A percentile compares a stretch with the other conserved stretches of the same genome.
Evolutionary conservation across 2,797 vertebrate genomes (phyloP).

Genomic region (Paedocypris micromegethes): DNA sequence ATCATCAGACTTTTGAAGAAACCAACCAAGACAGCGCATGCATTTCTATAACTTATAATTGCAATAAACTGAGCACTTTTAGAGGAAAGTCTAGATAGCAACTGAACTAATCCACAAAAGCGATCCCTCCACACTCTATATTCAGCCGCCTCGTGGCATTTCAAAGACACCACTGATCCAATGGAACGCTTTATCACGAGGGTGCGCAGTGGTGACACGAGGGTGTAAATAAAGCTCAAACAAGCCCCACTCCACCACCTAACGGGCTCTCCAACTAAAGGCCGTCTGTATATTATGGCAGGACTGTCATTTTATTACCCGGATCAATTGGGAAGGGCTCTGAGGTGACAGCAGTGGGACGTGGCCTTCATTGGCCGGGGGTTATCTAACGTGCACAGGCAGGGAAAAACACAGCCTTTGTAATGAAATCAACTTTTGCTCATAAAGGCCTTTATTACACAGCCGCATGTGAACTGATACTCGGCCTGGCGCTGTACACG

Average conservation of each 20-base stretch:
- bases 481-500: slow-evolving; percentile 8
- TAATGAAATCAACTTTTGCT: slow-evolving; percentile 77
- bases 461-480: slow-evolving; percentile 33
- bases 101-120: slow-evolving; percentile 59
- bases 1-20: slow-evolving; percentile 8
- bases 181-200: slow-evolving; percentile 65
- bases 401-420: slow-evolving; percentile 66
- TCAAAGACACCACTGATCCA: slow-evolving; percentile 65
- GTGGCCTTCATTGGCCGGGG: slow-evolving; percentile 74
- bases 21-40: not conserved
- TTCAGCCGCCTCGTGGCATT: slow-evolving; percentile 61
- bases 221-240: slow-evolving; percentile 85
- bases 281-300: slow-evolving; percentile 74
- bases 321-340: slow-evolving; percentile 81
- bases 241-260: slow-evolving; percentile 73
- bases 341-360: slow-evolving; percentile 67
- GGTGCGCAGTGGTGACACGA: slow-evolving; percentile 59
- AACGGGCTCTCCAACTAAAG: slow-evolving; percentile 81
- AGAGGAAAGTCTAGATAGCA: slow-evolving; percentile 51
- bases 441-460: slow-evolving; percentile 73
- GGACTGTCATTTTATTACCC: slow-evolving; percentile 85
- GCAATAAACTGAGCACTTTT: slow-evolving; percentile 55
- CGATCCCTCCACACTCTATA: slow-evolving; percentile 51
- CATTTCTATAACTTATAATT: slow-evolving; percentile 48
- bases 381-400: slow-evolving; percentile 86